A percentile compares a stretch with the other conserved stretches of the same genome.
These are phyloP conservation scores for Dione vanillae DNA, from an alignment of 2,888 invertebrate species.

Conservation along the genomic window DNA sequence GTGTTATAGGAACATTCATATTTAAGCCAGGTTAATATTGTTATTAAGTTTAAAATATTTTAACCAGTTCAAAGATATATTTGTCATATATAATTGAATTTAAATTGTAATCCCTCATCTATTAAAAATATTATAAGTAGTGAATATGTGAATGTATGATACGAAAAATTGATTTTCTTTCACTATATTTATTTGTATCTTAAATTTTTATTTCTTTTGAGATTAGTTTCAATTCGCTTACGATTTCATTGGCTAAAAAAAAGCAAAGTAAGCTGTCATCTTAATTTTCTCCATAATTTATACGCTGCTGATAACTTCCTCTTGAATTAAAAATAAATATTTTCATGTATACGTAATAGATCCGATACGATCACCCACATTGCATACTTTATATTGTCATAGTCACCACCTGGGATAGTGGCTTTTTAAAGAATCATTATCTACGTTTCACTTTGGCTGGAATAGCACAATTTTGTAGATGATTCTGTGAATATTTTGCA, in stretches of 20 bases:
- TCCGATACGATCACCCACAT: slow-evolving; percentile 63
- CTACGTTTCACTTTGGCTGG: slow-evolving; percentile 61
- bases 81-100: background rate
- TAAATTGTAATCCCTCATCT: too few species aligned
- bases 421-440: slow-evolving; percentile 66
- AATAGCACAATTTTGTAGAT: slow-evolving; percentile 48
- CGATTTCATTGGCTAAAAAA: too few species aligned
- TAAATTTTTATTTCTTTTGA: too few species aligned
- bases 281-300: too few species aligned
- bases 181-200: too few species aligned
- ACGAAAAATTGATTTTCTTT: too few species aligned
- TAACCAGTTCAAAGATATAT: background rate
- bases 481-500: slow-evolving; percentile 45
- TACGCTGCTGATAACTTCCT: too few species aligned
- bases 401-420: slow-evolving; percentile 74
- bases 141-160: too few species aligned
- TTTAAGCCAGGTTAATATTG: slow-evolving; percentile 27
- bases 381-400: slow-evolving; percentile 78
- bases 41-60: slow-evolving; percentile 4
- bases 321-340: background rate
- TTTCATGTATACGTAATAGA: slow-evolving; percentile 58
- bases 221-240: background rate
- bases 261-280: too few species aligned
- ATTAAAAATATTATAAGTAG: too few species aligned
- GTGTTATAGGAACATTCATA: slow-evolving; percentile 53